These are phyloP conservation scores for Galemys pyrenaicus DNA, from an alignment of 2,113 vertebrate species.

Conservation along the genomic window DNA sequence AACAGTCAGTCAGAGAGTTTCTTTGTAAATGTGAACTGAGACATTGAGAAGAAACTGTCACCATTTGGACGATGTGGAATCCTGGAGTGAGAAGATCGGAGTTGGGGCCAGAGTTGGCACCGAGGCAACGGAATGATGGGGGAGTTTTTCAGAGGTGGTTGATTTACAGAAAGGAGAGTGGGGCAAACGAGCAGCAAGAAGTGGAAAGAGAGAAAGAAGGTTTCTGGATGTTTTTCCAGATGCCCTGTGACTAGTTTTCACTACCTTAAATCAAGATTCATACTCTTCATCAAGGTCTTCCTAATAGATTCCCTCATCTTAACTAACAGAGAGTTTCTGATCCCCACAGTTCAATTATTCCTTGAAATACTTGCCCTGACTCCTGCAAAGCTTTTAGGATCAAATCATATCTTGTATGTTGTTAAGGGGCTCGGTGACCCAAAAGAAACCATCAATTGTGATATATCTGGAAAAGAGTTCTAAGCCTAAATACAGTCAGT, in stretches of 20 bases:
- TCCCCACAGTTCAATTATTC: background rate
- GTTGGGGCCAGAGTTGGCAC: background rate
- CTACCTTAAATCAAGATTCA: background rate
- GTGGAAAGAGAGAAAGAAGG: background rate
- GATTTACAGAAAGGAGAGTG: background rate
- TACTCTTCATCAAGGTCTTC: background rate
- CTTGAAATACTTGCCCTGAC: background rate
- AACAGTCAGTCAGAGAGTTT: background rate
- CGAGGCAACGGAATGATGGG: background rate
- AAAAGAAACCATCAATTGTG: background rate
- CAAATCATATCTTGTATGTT: conserved; percentile 15
- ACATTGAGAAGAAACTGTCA: background rate
- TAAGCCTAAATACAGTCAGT: conserved; percentile 26
- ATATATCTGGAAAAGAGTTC: conserved; percentile 43
- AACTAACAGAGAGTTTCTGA: background rate
- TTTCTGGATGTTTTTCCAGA: background rate
- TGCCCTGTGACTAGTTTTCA: background rate
- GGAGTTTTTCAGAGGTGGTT: background rate
- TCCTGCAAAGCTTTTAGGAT: conserved; percentile 21
- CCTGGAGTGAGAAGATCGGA: background rate
- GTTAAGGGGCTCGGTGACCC: conserved; percentile 28
- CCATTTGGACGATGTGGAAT: background rate
- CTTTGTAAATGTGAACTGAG: background rate
- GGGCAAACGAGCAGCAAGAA: background rate
- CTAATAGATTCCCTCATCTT: background rate